Base-by-base conservation (phyloP, 2,113 vertebrate species). In the Crocuta crocuta region DNA sequence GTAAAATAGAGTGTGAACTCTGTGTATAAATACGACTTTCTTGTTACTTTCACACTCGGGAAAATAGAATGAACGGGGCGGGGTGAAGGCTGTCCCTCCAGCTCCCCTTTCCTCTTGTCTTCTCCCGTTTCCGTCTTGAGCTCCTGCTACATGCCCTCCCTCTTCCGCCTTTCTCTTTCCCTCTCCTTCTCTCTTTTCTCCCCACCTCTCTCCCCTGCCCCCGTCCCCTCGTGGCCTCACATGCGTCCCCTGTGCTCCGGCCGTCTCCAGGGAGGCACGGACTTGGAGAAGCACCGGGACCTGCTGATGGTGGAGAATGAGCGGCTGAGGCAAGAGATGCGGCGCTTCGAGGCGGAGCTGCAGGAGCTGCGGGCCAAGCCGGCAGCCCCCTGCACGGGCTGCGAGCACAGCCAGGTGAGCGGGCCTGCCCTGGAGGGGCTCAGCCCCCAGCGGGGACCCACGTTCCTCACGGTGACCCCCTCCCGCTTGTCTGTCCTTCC, bases 241-340 rank as follows among this genome's bases (percentile, higher is more conserved):
- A 92, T 90, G 96, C 23, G 8, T n/a, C 78, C 70, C 7, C 92
- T 79, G 2, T 35, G 91, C 68, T 65, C 63, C 0, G 81, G 66
- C 66, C 70, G 21, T 89, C 39, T 1, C 3, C 84, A 99, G 99
- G 99, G 99, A 8, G 99, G 99, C 97, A 99, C 99, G 0, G 99
- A 99, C 91, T 95, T 98, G 63, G 99, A 99, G 99, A 99, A 99
- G 98, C 99, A 99, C 98, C 99, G 99, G 93, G 99, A 99, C 98
- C 99, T 99, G 96, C 99, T 99, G 98, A 98, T 98, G 63, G 99
- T 99, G 4, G 99, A 99, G 98, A 99, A 99, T 23, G 98, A 99
- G 98, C 99, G 98, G 43, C 98, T 99, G 98, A 99, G 98, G 96
- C 99, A 99, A 98, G 99, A 99, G 98, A 99, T 99, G 98, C 99